These are phyloP conservation scores for Syrphus vitripennis DNA, from an alignment of 2,888 invertebrate species.

Conservation along the genomic window DNA sequence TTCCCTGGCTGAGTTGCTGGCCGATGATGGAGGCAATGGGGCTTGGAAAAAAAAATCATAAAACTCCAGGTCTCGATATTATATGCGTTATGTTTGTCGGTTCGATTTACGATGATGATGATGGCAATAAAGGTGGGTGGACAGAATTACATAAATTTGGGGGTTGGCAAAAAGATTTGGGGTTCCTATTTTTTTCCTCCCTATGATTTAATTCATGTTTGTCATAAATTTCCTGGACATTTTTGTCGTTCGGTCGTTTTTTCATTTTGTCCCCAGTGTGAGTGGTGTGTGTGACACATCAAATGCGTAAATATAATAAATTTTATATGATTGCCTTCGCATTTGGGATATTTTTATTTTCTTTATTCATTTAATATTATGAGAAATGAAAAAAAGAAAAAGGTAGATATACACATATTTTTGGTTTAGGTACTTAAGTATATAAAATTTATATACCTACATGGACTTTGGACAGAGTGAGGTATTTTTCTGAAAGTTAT, in stretches of 20 bases:
- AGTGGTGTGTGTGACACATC: conserved; percentile 50
- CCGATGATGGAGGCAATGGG: not conserved
- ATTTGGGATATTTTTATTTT: conserved; percentile 32
- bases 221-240: conserved; percentile 48
- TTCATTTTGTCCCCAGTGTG: conserved; percentile 8
- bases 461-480: not conserved
- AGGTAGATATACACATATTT: not conserved
- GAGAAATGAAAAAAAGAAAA: not conserved
- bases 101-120: conserved; percentile 38
- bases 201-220: conserved; percentile 58
- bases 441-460: not conserved
- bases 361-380: conserved; percentile 52
- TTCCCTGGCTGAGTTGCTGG: not conserved
- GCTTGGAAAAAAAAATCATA: not conserved
- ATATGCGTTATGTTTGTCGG: conserved; percentile 12
- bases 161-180: conserved; percentile 7
- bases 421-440: not conserved
- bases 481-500: conserved; percentile 11
- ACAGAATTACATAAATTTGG: not conserved
- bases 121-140: not conserved
- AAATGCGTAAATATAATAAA: conserved; percentile 64
- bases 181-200: not conserved
- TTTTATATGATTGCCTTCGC: conserved; percentile 60
- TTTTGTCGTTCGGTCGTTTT: conserved; percentile 26
- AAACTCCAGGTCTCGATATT: conserved; percentile 37